These are phyloP conservation scores for Falcaria lacertinaria DNA, from an alignment of 2,888 invertebrate species.

Conservation along the genomic window DNA sequence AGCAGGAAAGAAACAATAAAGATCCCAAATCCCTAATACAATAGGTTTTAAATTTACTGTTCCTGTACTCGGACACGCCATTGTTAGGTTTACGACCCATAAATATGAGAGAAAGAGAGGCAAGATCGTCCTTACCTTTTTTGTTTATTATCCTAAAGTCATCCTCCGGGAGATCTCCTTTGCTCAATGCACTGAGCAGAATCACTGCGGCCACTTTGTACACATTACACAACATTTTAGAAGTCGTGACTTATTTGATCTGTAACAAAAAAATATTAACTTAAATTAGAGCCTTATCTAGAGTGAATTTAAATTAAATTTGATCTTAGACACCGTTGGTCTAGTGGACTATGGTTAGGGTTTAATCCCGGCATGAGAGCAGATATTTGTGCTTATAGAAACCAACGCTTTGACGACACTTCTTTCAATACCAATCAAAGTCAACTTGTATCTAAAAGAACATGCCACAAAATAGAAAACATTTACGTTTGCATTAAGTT, in stretches of 20 bases:
- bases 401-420: too few species aligned
- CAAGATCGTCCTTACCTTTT: slow-evolving; percentile 50
- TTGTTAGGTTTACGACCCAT: neutral
- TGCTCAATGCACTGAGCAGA: slow-evolving; percentile 53
- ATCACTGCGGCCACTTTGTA: slow-evolving; percentile 55
- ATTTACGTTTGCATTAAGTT: too few species aligned
- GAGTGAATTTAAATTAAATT: too few species aligned
- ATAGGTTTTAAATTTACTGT: neutral
- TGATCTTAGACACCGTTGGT: too few species aligned
- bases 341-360: too few species aligned
- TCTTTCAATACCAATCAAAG: too few species aligned
- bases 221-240: slow-evolving; percentile 42
- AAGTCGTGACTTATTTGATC: slow-evolving; percentile 16
- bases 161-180: slow-evolving; percentile 66
- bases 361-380: too few species aligned
- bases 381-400: too few species aligned
- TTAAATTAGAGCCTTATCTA: too few species aligned
- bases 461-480: too few species aligned
- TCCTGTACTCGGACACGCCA: neutral
- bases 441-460: too few species aligned
- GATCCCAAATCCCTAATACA: neutral
- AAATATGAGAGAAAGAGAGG: neutral
- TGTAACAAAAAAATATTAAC: slow-evolving; percentile 33
- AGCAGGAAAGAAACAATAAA: neutral
- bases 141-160: slow-evolving; percentile 75